Evolutionary conservation across 2,888 invertebrate genomes (phyloP), one percentile per base, ranked within the genome.

Genomic region (Scaptomyza parva): DNA sequence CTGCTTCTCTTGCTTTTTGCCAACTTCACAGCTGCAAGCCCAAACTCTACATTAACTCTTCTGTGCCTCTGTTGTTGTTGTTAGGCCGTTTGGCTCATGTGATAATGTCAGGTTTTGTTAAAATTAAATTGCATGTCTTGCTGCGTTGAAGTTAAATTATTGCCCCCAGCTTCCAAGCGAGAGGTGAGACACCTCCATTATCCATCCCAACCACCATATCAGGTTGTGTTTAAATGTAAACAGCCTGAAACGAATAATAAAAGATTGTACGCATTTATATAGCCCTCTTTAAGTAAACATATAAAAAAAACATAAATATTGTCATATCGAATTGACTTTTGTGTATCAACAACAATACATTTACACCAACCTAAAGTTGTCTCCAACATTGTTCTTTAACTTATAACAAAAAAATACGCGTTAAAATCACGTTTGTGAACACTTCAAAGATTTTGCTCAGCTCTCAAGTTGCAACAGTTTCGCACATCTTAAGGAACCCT

Each of bases 71-170:
- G 58, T 47, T 53, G 58, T 22, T 60, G 48, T 41, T 51, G 60
- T 45, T 53, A 55, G 60, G 51, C 44, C 74, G 64, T 53, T 84
- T 81, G 86, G 86, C 76, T 81, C 76, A 82, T 85, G 85, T 84
- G 87, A 86, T 84, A 84, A 86, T 86, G 87, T 85, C 86, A 86
- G 87, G 87, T 86, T 86, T 86, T 85, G 84, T 86, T 79, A 76
- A 85, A 86, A 85, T 86, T 86, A 85, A 85, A 85, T 86, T 85
- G 86, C 87, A 86, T 85, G 82, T 86, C 87, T 85, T 83, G 86
- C 86, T 78, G 86, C 60, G 78, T 76, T 83, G 78, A 80, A 83
- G 83, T 70, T 86, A 86, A 83, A 86, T 83, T 86, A 83, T 83
- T 83, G 76, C 82, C 86, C 30, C 67, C 67, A 63, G 75, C 80